Percentiles rank a stretch among this genome's conserved stretches.
phyloP scores from a whole-genome alignment of 2,888 invertebrate genomes.

The Cyclophora punctaria region DNA sequence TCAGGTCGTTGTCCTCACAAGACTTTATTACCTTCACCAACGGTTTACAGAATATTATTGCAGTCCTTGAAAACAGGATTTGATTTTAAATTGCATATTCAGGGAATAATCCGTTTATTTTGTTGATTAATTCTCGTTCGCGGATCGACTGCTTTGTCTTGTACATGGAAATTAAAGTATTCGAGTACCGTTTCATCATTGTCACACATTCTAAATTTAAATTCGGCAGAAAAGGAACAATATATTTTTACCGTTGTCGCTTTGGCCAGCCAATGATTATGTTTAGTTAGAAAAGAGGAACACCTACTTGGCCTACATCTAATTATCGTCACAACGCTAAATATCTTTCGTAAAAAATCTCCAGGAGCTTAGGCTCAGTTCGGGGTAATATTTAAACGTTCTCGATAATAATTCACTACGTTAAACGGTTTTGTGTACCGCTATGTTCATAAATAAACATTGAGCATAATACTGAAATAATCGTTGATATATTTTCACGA shows the following conservation, averaged over 20 bases:
- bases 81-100: conserved; percentile 25
- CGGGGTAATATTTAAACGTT: too few relatives aligned
- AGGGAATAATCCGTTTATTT: conserved; percentile 14
- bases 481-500: conserved; percentile 6
- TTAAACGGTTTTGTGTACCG: too few relatives aligned
- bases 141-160: neutral
- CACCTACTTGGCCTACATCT: too few relatives aligned
- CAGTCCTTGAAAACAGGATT: conserved; percentile 65
- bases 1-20: conserved; percentile 66
- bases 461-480: too few relatives aligned
- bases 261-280: conserved; percentile 6
- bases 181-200: conserved; percentile 17
- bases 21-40: conserved; percentile 64
- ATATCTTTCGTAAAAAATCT: too few relatives aligned
- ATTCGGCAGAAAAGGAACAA: conserved; percentile 16
- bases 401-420: too few relatives aligned
- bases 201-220: conserved; percentile 19
- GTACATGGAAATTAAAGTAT: conserved; percentile 7
- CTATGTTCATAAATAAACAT: too few relatives aligned
- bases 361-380: too few relatives aligned
- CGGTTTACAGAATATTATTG: conserved; percentile 60
- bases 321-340: too few relatives aligned
- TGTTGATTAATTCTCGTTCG: conserved; percentile 1
- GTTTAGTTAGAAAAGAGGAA: too few relatives aligned
- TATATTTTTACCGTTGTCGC: conserved; percentile 15